Evolutionary conservation across 2,888 invertebrate species (phyloP).

Genomic region (Drosophila trichaetosa): DNA sequence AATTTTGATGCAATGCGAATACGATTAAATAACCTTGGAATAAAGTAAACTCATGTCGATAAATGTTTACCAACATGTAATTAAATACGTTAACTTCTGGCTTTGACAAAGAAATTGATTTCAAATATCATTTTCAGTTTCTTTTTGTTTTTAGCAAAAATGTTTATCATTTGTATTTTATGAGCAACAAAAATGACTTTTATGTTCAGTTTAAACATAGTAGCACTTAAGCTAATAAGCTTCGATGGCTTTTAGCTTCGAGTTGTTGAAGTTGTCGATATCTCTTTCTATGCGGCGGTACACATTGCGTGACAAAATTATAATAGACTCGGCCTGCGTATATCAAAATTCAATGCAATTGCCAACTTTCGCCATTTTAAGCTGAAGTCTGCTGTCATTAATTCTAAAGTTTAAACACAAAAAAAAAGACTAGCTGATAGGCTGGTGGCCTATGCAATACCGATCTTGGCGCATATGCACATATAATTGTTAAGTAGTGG

Average conservation of each 20-base stretch:
- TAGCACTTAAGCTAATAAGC: not conserved
- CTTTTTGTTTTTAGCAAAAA: accelerated
- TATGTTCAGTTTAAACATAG: not conserved
- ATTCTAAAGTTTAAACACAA: conserved; percentile 50
- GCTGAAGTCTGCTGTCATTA: conserved; percentile 53
- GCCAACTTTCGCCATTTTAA: conserved; percentile 57
- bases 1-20: not conserved
- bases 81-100: not conserved
- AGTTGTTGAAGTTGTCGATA: not conserved
- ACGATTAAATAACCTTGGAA: not conserved
- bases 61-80: not conserved
- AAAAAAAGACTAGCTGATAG: conserved; percentile 3
- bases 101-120: not conserved
- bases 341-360: conserved; percentile 13
- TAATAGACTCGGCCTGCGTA: not conserved
- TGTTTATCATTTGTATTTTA: not conserved
- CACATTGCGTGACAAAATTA: conserved; percentile 6
- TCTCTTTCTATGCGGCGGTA: not conserved
- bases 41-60: not conserved
- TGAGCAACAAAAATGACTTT: not conserved
- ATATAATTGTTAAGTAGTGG: conserved; percentile 41
- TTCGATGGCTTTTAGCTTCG: not conserved
- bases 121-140: not conserved
- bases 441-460: conserved; percentile 25
- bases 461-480: conserved; percentile 44